phyloP scores from a whole-genome alignment of 2,797 vertebrate species.

The Eremophila alpestris region DNA sequence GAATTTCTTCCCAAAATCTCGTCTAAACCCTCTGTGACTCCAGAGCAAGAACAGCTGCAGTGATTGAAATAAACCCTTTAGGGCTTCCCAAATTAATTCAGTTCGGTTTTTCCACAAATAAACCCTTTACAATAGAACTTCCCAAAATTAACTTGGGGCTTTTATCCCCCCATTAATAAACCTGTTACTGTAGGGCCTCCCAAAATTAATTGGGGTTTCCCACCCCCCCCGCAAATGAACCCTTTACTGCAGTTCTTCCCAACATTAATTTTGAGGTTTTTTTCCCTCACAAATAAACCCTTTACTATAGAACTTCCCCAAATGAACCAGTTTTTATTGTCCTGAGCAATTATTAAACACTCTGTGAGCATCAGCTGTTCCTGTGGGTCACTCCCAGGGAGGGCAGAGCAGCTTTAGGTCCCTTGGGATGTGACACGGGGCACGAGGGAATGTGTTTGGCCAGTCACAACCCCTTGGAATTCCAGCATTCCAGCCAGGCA shows the following conservation, averaged over 20 bases:
- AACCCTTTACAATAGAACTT: accelerated
- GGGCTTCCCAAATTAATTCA: not conserved
- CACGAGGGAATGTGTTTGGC: not conserved
- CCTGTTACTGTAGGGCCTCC: accelerated
- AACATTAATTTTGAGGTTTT: not conserved
- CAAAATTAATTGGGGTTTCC: not conserved
- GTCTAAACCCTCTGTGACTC: accelerated
- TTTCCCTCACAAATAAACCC: not conserved
- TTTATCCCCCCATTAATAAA: not conserved
- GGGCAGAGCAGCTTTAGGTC: accelerated
- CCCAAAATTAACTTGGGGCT: not conserved
- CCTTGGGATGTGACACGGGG: accelerated
- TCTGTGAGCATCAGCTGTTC: not conserved
- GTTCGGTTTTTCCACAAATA: too few species aligned
- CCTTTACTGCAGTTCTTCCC: too few species aligned
- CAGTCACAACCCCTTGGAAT: accelerated
- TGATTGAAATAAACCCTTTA: not conserved
- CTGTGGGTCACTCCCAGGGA: not conserved
- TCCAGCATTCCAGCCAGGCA: not conserved
- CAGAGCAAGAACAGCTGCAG: not conserved
- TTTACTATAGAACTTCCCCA: accelerated
- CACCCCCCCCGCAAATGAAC: not conserved
- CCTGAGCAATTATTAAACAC: not conserved
- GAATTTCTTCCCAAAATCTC: not conserved
- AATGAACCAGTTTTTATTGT: not conserved